A percentile compares a stretch with the other conserved stretches of the same genome.
Conservation (phyloP, 1,140 invertebrate species). For the Saccostrea glomerata region DNA sequence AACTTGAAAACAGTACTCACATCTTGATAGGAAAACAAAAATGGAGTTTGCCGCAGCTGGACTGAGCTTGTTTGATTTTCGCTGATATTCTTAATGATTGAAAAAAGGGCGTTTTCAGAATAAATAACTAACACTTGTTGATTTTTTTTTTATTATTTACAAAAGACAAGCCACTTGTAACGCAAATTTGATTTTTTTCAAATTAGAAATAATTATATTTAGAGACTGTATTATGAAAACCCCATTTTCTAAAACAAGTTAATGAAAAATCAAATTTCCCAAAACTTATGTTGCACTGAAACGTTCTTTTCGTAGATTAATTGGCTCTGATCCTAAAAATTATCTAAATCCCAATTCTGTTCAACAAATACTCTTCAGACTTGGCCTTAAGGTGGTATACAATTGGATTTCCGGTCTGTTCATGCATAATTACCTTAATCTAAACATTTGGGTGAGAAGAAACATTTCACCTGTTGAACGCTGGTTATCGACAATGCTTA, state of each 20-base stretch:
- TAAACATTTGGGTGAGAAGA: not conserved
- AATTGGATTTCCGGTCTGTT: slow-evolving; percentile 1
- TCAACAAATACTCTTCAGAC: slow-evolving; percentile 12
- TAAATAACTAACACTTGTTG: not conserved
- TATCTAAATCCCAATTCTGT: not conserved
- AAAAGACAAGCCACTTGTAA: not conserved
- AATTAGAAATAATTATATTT: not conserved
- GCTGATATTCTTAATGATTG: slow-evolving; percentile 23
- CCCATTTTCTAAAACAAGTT: too few relatives aligned
- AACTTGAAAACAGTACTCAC: slow-evolving; percentile 14
- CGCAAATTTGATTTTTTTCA: not conserved
- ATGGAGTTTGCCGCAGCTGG: slow-evolving; percentile 1
- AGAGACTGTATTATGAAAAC: not conserved
- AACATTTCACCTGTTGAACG: slow-evolving; percentile 5
- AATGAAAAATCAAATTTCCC: too few relatives aligned
- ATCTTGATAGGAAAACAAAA: slow-evolving; percentile 24
- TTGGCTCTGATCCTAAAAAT: too few relatives aligned
- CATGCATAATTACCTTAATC: slow-evolving; percentile 6
- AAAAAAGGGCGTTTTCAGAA: not conserved
- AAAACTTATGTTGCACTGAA: too few relatives aligned
- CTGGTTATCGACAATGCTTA: not conserved
- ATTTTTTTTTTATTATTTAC: not conserved
- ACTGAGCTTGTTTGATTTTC: slow-evolving; percentile 14
- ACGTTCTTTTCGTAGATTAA: too few relatives aligned
- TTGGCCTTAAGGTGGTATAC: slow-evolving; percentile 14